Conservation (phyloP, 2,888 invertebrate genomes). For the Priocnemis perturbator region DNA sequence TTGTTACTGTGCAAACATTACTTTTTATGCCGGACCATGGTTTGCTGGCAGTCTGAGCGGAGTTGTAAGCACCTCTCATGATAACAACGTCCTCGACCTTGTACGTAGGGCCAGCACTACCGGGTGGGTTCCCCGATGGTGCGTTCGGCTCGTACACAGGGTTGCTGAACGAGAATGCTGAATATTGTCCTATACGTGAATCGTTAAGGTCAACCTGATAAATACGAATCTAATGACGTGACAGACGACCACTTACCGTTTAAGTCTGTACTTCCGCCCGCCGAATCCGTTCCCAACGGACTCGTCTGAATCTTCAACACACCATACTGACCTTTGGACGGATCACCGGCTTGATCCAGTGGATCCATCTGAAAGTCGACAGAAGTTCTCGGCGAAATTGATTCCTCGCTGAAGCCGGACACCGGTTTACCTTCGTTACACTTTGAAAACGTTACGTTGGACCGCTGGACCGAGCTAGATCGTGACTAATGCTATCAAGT, state of each 20-base stretch:
- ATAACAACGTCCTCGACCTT: conserved; percentile 88
- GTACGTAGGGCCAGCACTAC: conserved; percentile 79
- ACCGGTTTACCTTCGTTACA: conserved; percentile 4
- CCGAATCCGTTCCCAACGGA: conserved; percentile 74
- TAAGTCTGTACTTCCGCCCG: conserved; percentile 60
- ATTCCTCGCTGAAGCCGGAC: conserved; percentile 10
- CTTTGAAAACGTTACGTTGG: no score
- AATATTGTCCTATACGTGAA: conserved; percentile 76
- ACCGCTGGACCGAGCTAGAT: no score
- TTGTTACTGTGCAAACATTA: conserved; percentile 54
- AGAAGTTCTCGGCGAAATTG: conserved; percentile 5
- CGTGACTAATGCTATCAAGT: no score
- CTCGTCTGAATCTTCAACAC: conserved; percentile 86
- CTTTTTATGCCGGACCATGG: conserved; percentile 78
- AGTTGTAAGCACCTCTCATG: conserved; percentile 76
- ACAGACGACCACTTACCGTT: conserved; percentile 53
- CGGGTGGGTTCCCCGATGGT: conserved; percentile 75
- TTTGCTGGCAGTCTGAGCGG: conserved; percentile 72
- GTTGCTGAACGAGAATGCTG: conserved; percentile 87
- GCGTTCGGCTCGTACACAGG: conserved; percentile 89
- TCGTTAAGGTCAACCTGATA: not conserved
- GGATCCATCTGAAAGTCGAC: conserved; percentile 79
- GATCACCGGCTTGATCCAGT: conserved; percentile 76
- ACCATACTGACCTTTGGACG: conserved; percentile 81
- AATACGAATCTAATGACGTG: not conserved